Evolutionary conservation across 2,113 vertebrate genomes (phyloP), one percentile per base, ranked within the genome.

Genomic region (Ageneiosus marmoratus): DNA sequence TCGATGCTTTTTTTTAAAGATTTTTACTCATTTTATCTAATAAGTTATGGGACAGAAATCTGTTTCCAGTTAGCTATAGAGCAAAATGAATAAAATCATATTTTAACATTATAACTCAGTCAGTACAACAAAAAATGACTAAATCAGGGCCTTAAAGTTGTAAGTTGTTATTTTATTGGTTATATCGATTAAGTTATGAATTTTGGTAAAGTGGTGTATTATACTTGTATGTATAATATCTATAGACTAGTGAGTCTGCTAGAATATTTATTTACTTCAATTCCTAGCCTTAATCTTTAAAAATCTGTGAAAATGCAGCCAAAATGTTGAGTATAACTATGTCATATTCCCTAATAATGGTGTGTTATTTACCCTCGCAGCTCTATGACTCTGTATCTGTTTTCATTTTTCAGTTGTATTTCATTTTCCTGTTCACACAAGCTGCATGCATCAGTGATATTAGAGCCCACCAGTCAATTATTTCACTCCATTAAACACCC

Each of bases 381-480:
- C 12, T 50, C 24, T 18, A 70, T 34, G 24, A 67, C 10, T 24
- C 11, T 6, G 16, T 80, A 46, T 46, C 20, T n/a, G 2, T 13
- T 15, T 51, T 51, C 3, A 34, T 56, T 55, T 27, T 15, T 46
- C 37, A 58, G 50, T 75, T 29, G 16, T 72, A 44, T 55, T 53
- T 4, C 0, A 27, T 32, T 73, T 48, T 27, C 37, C 62, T 18
- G 41, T 46, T 73, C 37, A 73, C n/a, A 48, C 67, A 29, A 29
- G 2, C 41, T 80, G 67, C 10, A 51, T 46, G 46, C 27, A 51
- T 44, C 60, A 73, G 27, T 20, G 44, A 79, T 24, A 55, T 76
- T 80, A 63, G 60, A 84, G 32, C 16, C 55, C 65, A 24, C 34
- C 41, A 74, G 18, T 82, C 29, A 82, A 73, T 62, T 8, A 62